Evolutionary conservation across 1,140 invertebrate genomes (phyloP), one percentile per base, ranked within the genome.

Genomic region (Bradynema listronoti): DNA sequence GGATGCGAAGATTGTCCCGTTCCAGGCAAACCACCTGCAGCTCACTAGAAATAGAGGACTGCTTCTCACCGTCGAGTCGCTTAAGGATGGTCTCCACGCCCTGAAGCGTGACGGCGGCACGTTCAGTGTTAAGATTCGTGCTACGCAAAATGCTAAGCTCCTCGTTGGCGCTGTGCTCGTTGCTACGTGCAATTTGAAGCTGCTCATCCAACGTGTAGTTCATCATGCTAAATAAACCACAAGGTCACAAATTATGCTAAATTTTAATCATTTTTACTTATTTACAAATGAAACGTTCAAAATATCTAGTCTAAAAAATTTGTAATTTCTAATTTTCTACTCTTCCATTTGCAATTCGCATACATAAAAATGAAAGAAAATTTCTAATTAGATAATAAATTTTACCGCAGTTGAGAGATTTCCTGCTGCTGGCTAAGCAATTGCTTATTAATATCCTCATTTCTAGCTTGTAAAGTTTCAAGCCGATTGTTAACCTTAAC

Each of bases 361-460:
- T n/a, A n/a, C n/a, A n/a, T n/a, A n/a, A n/a, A n/a, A n/a, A n/a
- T n/a, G n/a, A n/a, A n/a, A n/a, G n/a, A n/a, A n/a, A n/a, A n/a
- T n/a, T n/a, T n/a, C n/a, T n/a, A n/a, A n/a, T n/a, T n/a, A n/a
- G n/a, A n/a, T n/a, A n/a, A n/a, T n/a, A n/a, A n/a, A n/a, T n/a
- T 42, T 56, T 52, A 56, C 53, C 45, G 53, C 4, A 27, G 42
- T 24, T 16, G 42, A 61, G 42, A 61, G 14, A 36, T 14, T 45
- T 68, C 54, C 2, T 65, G 65, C n/a, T 66, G 63, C 9, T 67
- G 56, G 4, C 53, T 42, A 19, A 65, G 24, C 1, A 65, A 22
- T 51, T 66, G 56, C 41, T 56, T 66, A 2, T 54, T 65, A 22
- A 65, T 7, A 4, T 51, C 27, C 16, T 68, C 65, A 39, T 57